A percentile compares a stretch with the other conserved stretches of the same genome.
Conservation (phyloP, 2,113 vertebrate genomes). For the Psammodynastes pulverulentus region DNA sequence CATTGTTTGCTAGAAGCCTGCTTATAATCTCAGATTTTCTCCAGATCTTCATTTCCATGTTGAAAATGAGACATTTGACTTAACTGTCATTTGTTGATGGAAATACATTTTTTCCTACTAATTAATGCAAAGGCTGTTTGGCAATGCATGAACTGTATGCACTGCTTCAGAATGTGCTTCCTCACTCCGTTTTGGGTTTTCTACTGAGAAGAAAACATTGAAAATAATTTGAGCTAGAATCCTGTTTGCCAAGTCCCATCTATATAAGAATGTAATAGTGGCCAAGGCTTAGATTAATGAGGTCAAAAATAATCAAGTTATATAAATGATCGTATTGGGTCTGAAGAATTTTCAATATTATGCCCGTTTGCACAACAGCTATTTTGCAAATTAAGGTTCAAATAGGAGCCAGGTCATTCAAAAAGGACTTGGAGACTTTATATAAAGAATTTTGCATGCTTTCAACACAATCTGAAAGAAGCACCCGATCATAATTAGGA, state of each 20-base stretch:
- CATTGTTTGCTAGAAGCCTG: not conserved
- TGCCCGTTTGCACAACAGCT: slow-evolving; percentile 35
- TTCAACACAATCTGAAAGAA: slow-evolving; percentile 59
- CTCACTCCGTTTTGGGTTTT: slow-evolving; percentile 11
- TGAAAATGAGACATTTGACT: slow-evolving; percentile 22
- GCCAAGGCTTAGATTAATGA: slow-evolving; percentile 33
- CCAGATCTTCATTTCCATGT: not conserved
- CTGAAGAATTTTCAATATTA: slow-evolving; percentile 62
- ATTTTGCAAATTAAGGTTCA: slow-evolving; percentile 46
- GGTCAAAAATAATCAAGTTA: slow-evolving; percentile 62
- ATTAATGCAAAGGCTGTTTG: slow-evolving; percentile 40
- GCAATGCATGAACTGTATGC: slow-evolving; percentile 28
- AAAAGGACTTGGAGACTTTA: slow-evolving; percentile 60
- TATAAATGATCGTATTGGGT: slow-evolving; percentile 61
- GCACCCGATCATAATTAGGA: slow-evolving; percentile 44
- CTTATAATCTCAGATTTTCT: not conserved
- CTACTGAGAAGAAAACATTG: slow-evolving; percentile 41
- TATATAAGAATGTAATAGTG: slow-evolving; percentile 68
- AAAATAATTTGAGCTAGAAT: not conserved
- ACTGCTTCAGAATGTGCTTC: slow-evolving; percentile 41
- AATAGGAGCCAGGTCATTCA: slow-evolving; percentile 48
- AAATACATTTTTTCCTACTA: slow-evolving; percentile 55
- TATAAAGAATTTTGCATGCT: slow-evolving; percentile 44
- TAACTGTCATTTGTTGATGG: slow-evolving; percentile 37
- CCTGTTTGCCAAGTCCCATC: slow-evolving; percentile 52